Base-by-base conservation (phyloP, 2,113 vertebrate species). In the Reinhardtius hippoglossoides region DNA sequence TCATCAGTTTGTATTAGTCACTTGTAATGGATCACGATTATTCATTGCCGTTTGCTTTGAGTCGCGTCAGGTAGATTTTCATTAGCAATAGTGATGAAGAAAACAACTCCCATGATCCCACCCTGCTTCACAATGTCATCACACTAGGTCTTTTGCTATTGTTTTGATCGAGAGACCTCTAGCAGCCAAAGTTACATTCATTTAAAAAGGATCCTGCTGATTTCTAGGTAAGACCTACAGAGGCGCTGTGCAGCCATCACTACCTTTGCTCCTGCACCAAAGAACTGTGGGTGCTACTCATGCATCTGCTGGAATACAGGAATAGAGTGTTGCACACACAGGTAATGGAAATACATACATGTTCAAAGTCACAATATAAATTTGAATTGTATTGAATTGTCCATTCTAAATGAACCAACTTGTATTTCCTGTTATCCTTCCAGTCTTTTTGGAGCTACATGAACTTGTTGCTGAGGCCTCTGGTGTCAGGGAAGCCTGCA, bases 371-470 rank as follows among this genome's bases (percentile, higher is more conserved):
- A n/a, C n/a, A 58, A 44, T 46, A 16, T 46, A 31, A 46, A 44
- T 20, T 23, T 13, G 5, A 5, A 67, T 24, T 56, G 12, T 16
- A 5, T 42, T 42, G 12, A 13, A 12, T 42, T 27, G 0, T 7
- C 5, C 18, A 31, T 50, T 14, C 24, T 31, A 48, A 56, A 54
- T 57, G 10, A 60, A 78, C 50, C 8, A 20, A 27, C 7, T 1
- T 67, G 2, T 87, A 21, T 56, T 68, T 74, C 48, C 37, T 9
- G 46, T 0, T 74, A 96, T 81, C 57, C 31, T 7, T 63, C 0
- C 76, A 99, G 98, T 91, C 95, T 54, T 98, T 99, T 89, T 99
- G 98, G 98, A 94, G 76, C 88, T 95, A 95, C 83, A 80, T 97
- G 84, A 97, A 95, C 89, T 92, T 88, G 67, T 67, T 96, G 67